Base-by-base conservation (phyloP, 2,888 invertebrate species). In the Odontocerum albicorne region DNA sequence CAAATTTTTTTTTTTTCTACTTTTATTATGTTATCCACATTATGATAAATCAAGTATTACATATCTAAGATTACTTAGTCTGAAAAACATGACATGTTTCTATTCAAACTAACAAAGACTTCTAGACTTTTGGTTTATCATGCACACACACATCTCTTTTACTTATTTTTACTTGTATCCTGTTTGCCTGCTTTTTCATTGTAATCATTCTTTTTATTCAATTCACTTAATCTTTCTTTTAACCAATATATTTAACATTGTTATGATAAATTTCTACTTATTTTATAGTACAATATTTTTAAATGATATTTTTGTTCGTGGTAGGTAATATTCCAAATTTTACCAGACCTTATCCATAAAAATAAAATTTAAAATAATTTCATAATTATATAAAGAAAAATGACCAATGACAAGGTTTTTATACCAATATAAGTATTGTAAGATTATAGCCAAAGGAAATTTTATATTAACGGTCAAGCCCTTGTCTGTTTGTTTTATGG, bases 351-450 rank as follows among this genome's bases (percentile, higher is more conserved):
- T 42, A 13, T 42, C 27, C 22, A 16, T 27, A 10, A 42, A 27
- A 42, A 19, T 31, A 3, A 12, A 32, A 32, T 44, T 40, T 36
- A 22, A 36, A 36, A 10, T 38, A 27, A 10, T n/a, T 49, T 40
- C 17, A 32, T 43, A 43, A 31, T 13, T 21, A n/a, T 27, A 40
- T 17, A 42, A 21, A 33, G 43, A 13, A 32, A 42, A 50, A 35
- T 32, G 50, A 50, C 50, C 50, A 50, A 50, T 40, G 42, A 50
- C 42, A 43, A 40, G 50, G 40, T 42, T 42, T 50, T 50, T 50
- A 40, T 49, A 42, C 50, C 50, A 33, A 35, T 40, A 33, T 49
- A 50, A 35, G 42, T 42, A 42, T 50, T 50, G 22, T 50, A 49
- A 49, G 49, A 20, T 47, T 35, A 22, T 16, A 27, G 49, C 39